These are phyloP conservation scores for Cyaniris semiargus DNA, from an alignment of 2,888 invertebrate species.

Conservation along the genomic window DNA sequence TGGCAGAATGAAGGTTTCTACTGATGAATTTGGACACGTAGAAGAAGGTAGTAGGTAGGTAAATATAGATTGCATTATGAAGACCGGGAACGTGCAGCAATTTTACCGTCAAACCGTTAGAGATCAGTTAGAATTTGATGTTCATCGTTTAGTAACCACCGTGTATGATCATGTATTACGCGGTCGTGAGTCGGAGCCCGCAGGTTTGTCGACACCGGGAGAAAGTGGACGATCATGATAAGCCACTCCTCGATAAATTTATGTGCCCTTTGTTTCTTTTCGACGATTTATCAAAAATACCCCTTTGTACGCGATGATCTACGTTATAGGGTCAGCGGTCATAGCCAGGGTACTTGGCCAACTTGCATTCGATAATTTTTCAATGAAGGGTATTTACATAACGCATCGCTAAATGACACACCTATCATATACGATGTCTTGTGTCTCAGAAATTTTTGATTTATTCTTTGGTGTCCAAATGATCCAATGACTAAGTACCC, in stretches of 20 bases:
- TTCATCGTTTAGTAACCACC: conserved; percentile 8
- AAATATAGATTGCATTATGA: too few relatives aligned
- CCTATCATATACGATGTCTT: neutral
- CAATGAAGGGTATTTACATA: too few relatives aligned
- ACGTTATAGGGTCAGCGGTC: conserved; percentile 56
- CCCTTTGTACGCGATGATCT: conserved; percentile 51
- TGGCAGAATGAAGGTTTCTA: too few relatives aligned
- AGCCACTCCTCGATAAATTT: conserved; percentile 70
- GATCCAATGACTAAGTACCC: neutral
- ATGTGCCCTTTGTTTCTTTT: conserved; percentile 78
- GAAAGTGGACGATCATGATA: conserved; percentile 75
- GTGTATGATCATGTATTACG: conserved; percentile 1
- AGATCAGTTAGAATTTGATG: neutral
- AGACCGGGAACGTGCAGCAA: too few relatives aligned
- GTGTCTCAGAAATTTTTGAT: too few relatives aligned
- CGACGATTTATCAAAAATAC: conserved; percentile 72
- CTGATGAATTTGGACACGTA: too few relatives aligned
- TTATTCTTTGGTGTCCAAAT: neutral
- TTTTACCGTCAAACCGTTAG: neutral
- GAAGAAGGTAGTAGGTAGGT: too few relatives aligned
- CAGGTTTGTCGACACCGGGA: conserved; percentile 59
- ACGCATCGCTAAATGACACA: neutral
- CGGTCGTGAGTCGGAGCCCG: neutral
- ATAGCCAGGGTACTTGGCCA: conserved; percentile 33
- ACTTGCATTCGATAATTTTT: neutral